Conservation (phyloP, 2,113 vertebrate species). For the Lepisosteus oculatus region DNA sequence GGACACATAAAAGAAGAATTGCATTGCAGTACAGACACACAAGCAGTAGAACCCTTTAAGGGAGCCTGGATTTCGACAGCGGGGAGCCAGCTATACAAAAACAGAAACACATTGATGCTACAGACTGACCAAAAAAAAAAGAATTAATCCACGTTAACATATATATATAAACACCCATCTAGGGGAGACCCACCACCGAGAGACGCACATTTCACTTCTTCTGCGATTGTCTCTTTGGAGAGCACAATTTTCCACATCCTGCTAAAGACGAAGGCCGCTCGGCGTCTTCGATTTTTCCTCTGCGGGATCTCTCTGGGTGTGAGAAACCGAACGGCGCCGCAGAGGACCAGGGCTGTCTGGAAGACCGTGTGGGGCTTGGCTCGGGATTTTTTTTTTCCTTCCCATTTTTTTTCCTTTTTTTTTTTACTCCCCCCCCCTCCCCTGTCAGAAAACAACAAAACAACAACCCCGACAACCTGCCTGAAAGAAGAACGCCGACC, state of each 20-base stretch:
- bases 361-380: slow-evolving; percentile 50
- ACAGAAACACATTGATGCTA: slow-evolving; percentile 19
- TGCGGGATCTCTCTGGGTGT: slow-evolving; percentile 52
- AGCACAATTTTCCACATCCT: slow-evolving; percentile 70
- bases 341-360: slow-evolving; percentile 63
- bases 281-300: slow-evolving; percentile 62
- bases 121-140: slow-evolving; percentile 17
- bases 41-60: slow-evolving; percentile 50
- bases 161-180: slow-evolving; percentile 51
- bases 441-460: slow-evolving; percentile 40
- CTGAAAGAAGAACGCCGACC: slow-evolving; percentile 34
- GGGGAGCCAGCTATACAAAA: slow-evolving; percentile 64
- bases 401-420: neutral
- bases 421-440: neutral
- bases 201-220: slow-evolving; percentile 73
- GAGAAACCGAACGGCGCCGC: neutral
- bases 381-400: slow-evolving; percentile 39
- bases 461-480: slow-evolving; percentile 19
- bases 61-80: slow-evolving; percentile 35
- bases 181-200: slow-evolving; percentile 18
- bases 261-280: slow-evolving; percentile 65
- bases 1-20: slow-evolving; percentile 77
- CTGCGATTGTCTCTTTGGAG: slow-evolving; percentile 59
- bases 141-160: neutral
- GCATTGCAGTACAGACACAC: slow-evolving; percentile 78